Evolutionary conservation across 2,797 vertebrate species (phyloP).

Genomic region (Staurois parvus): DNA sequence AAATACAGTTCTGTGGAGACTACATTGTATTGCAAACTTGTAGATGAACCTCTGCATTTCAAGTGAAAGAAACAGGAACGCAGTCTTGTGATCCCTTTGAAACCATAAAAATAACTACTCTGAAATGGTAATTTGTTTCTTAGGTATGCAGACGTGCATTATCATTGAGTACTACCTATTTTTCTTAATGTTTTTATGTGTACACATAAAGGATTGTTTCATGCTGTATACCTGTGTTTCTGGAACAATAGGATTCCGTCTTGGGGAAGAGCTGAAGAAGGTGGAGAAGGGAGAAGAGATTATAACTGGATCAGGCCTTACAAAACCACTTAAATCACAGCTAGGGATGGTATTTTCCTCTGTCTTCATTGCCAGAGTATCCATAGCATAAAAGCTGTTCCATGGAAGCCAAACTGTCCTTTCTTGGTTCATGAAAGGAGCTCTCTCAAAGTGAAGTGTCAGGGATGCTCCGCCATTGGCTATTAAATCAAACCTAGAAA

Average conservation of each 20-base stretch:
- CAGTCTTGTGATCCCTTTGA: constrained; percentile 36
- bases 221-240: constrained; percentile 91
- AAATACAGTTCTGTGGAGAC: constrained; percentile 40
- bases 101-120: constrained; percentile 43
- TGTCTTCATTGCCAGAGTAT: constrained; percentile 97
- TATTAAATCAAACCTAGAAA: constrained; percentile 93
- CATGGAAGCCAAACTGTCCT: constrained; percentile 97
- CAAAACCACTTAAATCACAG: constrained; percentile 96
- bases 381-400: constrained; percentile 98
- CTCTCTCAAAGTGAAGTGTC: constrained; percentile 94
- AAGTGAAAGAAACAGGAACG: constrained; percentile 46
- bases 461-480: constrained; percentile 95
- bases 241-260: constrained; percentile 92
- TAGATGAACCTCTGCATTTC: constrained; percentile 28
- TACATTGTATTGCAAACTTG: constrained; percentile 45
- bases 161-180: constrained; percentile 11
- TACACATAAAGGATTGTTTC: not conserved
- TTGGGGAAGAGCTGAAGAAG: constrained; percentile 94
- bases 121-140: constrained; percentile 45
- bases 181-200: not conserved
- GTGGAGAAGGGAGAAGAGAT: constrained; percentile 96
- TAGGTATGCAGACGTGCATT: constrained; percentile 35
- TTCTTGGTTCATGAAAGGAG: constrained; percentile 97
- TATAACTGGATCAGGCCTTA: constrained; percentile 94
- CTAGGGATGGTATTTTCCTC: constrained; percentile 99